These are phyloP conservation scores for Bombus fervidus DNA, from an alignment of 1,140 invertebrate species.

Conservation along the genomic window DNA sequence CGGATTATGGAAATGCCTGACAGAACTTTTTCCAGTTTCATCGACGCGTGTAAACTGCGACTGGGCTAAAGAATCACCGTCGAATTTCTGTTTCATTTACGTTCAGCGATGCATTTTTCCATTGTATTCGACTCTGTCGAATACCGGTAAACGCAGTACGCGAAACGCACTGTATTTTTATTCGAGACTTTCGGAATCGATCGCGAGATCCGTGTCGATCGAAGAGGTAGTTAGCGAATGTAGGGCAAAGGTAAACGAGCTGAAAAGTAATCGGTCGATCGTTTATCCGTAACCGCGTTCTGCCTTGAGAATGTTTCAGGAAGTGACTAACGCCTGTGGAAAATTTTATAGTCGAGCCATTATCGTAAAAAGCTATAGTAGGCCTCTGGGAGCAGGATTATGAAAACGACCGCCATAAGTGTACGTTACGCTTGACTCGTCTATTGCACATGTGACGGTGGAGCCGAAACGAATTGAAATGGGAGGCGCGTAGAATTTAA, in stretches of 20 bases:
- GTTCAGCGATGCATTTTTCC: not conserved
- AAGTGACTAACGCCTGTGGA: slow-evolving; percentile 34
- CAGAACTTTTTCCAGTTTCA: not conserved
- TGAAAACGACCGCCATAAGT: slow-evolving; percentile 27
- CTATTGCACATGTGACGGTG: slow-evolving; percentile 6
- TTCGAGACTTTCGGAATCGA: not conserved
- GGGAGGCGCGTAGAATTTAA: slow-evolving; percentile 55
- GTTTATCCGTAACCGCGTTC: not conserved
- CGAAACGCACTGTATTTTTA: not conserved
- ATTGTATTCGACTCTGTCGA: not conserved
- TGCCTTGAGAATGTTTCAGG: slow-evolving; percentile 14
- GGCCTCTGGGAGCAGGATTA: slow-evolving; percentile 47
- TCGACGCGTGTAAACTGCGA: not conserved
- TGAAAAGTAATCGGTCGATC: slow-evolving; percentile 7
- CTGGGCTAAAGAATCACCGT: slow-evolving; percentile 28
- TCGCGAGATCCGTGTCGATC: not conserved
- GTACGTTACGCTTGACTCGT: slow-evolving; percentile 22
- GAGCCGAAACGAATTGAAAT: slow-evolving; percentile 48
- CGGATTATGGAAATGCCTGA: slow-evolving; percentile 56
- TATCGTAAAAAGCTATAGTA: slow-evolving; percentile 59
- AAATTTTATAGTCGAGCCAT: slow-evolving; percentile 48
- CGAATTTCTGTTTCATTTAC: not conserved
- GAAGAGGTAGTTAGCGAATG: not conserved
- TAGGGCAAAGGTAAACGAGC: not conserved
- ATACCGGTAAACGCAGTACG: not conserved